Percentiles rank a stretch among this genome's conserved stretches.
Conservation (phyloP, 1,140 invertebrate species). For the Apocrypta bakeri region DNA sequence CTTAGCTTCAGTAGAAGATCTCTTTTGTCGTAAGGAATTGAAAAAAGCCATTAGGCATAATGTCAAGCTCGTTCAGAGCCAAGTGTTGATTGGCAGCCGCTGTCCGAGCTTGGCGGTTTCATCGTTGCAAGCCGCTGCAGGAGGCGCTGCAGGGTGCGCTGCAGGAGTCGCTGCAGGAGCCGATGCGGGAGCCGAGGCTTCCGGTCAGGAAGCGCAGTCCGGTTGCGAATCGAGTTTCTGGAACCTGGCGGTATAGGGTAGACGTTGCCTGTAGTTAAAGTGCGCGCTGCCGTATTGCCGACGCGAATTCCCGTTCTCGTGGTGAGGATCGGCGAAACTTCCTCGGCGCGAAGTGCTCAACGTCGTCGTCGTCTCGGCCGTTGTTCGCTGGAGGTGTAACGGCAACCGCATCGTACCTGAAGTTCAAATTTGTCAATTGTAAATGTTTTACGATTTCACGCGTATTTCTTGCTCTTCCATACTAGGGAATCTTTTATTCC, state of each 20-base stretch:
- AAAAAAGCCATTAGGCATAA: background rate
- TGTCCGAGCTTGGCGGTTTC: background rate
- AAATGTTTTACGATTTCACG: conserved; percentile 9
- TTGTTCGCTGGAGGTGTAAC: conserved; percentile 61
- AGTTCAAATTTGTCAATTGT: no score
- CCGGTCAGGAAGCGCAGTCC: conserved; percentile 23
- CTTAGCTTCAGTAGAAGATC: no score
- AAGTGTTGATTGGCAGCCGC: conserved; percentile 37
- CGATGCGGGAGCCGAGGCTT: background rate
- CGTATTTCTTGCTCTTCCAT: conserved; percentile 25
- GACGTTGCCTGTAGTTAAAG: conserved; percentile 20
- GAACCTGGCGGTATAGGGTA: conserved; percentile 45
- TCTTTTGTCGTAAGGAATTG: background rate
- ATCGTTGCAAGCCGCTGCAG: background rate
- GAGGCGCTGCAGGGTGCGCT: background rate
- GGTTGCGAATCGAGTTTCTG: conserved; percentile 45
- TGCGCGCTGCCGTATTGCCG: background rate
- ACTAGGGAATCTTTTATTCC: background rate
- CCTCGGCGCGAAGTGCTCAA: conserved; percentile 17
- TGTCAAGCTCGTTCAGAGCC: conserved; percentile 26
- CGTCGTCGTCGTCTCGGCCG: conserved; percentile 51
- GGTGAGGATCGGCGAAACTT: background rate
- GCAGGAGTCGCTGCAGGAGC: background rate
- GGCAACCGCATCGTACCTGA: conserved; percentile 65
- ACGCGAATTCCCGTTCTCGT: conserved; percentile 10